A percentile compares a stretch with the other conserved stretches of the same genome.
Evolutionary conservation across 2,888 invertebrate genomes (phyloP).

Genomic region (Laspeyria flexula): DNA sequence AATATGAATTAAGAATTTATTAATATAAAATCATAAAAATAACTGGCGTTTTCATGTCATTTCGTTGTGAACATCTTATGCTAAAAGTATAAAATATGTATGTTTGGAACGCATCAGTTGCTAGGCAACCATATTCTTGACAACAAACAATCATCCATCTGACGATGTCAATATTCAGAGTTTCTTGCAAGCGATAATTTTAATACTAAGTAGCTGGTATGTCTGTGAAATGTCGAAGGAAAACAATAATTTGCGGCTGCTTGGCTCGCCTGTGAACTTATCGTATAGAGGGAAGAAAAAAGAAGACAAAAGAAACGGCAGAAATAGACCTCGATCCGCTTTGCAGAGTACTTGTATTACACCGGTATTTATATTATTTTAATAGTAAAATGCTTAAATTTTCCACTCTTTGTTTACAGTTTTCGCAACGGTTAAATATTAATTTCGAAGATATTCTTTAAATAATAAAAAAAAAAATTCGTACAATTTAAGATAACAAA

Average conservation of each 20-base stretch:
- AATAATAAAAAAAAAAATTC: too few relatives aligned
- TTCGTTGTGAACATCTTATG: too few relatives aligned
- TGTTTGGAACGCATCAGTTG: constrained; percentile 39
- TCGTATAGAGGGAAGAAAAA: constrained; percentile 76
- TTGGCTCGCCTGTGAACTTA: constrained; percentile 80
- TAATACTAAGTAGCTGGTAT: constrained; percentile 42
- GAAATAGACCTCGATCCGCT: constrained; percentile 76
- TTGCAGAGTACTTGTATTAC: constrained; percentile 70
- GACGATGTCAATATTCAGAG: constrained; percentile 7
- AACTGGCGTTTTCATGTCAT: too few relatives aligned
- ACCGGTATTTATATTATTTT: constrained; percentile 55
- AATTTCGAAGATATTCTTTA: neutral
- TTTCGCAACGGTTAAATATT: neutral
- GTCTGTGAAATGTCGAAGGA: constrained; percentile 79
- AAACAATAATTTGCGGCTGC: constrained; percentile 72
- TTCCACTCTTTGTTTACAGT: too few relatives aligned
- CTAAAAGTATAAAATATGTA: neutral
- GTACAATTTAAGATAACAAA: constrained; percentile 1
- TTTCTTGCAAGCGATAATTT: constrained; percentile 8
- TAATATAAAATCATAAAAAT: too few relatives aligned
- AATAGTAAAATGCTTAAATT: neutral
- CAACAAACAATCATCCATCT: constrained; percentile 51
- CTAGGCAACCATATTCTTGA: constrained; percentile 58
- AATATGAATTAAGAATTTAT: too few relatives aligned
- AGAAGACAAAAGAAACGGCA: constrained; percentile 70